Conservation (phyloP, 2,888 invertebrate genomes). For the Osmoderma eremita region DNA sequence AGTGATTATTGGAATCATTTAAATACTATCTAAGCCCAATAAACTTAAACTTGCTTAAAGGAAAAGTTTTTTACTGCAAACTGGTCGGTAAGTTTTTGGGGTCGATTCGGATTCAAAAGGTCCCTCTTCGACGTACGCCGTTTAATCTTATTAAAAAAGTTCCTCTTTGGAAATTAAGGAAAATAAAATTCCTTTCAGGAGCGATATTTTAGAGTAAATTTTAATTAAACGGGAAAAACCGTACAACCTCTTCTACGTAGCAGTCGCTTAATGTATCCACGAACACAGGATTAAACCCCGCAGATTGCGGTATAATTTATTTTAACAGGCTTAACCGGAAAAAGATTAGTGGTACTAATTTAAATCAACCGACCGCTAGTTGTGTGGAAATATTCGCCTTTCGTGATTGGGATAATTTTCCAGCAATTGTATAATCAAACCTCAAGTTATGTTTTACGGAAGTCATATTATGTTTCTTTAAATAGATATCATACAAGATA, state of each 20-base stretch:
- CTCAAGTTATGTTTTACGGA: too few relatives aligned
- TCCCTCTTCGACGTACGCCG: background rate
- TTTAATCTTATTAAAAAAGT: conserved; percentile 33
- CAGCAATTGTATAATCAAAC: too few relatives aligned
- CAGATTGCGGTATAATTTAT: conserved; percentile 17
- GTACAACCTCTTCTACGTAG: background rate
- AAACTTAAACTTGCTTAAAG: too few relatives aligned
- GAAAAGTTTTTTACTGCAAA: too few relatives aligned
- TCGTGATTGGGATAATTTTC: too few relatives aligned
- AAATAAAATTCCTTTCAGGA: conserved; percentile 26
- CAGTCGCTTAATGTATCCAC: conserved; percentile 7
- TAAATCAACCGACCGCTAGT: too few relatives aligned
- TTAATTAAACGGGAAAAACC: conserved; percentile 28
- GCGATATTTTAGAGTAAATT: conserved; percentile 27
- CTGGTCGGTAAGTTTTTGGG: too few relatives aligned
- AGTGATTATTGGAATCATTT: too few relatives aligned
- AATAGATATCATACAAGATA: too few relatives aligned
- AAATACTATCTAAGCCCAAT: too few relatives aligned
- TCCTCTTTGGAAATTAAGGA: conserved; percentile 20
- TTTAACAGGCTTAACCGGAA: background rate
- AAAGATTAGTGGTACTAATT: background rate
- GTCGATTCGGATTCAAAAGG: conserved; percentile 10
- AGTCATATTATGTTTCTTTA: too few relatives aligned
- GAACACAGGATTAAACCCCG: conserved; percentile 1
- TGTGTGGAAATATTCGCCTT: too few relatives aligned